phyloP scores from a whole-genome alignment of 2,888 invertebrate species.

The Calephelis perditalis region DNA sequence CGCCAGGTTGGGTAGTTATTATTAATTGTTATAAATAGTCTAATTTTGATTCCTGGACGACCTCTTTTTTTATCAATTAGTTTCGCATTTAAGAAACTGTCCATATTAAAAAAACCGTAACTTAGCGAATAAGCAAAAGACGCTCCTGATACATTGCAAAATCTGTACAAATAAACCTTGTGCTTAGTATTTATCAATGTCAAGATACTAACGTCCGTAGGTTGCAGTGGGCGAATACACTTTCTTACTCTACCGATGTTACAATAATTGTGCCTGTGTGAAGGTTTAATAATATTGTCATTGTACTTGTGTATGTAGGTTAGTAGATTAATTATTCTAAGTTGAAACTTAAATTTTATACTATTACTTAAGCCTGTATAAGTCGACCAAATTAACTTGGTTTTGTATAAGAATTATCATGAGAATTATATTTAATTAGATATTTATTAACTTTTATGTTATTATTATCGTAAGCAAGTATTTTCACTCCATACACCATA shows the following conservation, averaged over 20 bases:
- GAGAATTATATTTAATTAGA: too few species aligned
- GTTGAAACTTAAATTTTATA: neutral
- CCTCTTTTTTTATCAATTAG: too few species aligned
- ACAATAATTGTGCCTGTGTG: neutral
- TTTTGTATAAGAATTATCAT: too few species aligned
- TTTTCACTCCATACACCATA: too few species aligned
- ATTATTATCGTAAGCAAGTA: too few species aligned
- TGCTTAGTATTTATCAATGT: slow-evolving; percentile 7
- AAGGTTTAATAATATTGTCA: neutral
- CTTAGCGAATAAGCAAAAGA: neutral
- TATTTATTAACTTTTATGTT: too few species aligned
- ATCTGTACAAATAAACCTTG: slow-evolving; percentile 1
- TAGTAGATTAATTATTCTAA: slow-evolving; percentile 7
- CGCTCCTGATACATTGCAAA: too few species aligned
- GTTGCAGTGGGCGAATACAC: slow-evolving; percentile 8
- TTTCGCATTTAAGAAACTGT: too few species aligned
- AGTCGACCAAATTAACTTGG: too few species aligned
- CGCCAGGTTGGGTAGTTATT: too few species aligned
- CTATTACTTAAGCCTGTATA: neutral
- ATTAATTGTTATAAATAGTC: too few species aligned
- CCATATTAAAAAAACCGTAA: neutral
- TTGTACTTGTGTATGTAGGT: neutral
- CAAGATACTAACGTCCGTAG: slow-evolving; percentile 3
- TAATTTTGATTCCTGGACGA: too few species aligned
- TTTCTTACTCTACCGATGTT: slow-evolving; percentile 1